Base-by-base conservation (phyloP, 2,797 vertebrate genomes). In the Alcedo quadribrachys region DNA sequence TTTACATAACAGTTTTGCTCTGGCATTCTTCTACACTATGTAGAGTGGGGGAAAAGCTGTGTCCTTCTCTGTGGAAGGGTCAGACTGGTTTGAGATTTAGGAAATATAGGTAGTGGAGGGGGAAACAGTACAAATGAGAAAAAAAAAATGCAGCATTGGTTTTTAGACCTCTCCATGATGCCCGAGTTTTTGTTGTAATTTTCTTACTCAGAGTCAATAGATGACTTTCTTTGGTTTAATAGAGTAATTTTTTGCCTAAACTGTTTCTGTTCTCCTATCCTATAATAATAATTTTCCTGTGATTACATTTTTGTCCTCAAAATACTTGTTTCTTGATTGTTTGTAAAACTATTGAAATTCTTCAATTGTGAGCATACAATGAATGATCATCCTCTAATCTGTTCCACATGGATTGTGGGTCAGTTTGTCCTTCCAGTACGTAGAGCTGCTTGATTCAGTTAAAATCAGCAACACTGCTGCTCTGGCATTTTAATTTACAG, bases 261-360 rank as follows among this genome's bases (percentile, higher is more conserved):
- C 22, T 58, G 15, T 63, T 67, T 84, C 48, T 93, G 4, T 87
- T 82, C 85, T 71, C 14, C 24, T 76, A 7, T 7, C 3, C 20
- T 65, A 33, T 18, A 61, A 17, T 6, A 61, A 9, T 40, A 1
- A 25, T 65, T 85, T 85, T 57, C 50, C 20, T 65, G 22, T 15
- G n/a, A 48, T 85, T 82, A 57, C 13, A 19, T 43, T 90, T 87
- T 87, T 85, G n/a, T 87, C 69, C 50, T 74, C 45, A 63, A 67
- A 88, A 60, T 51, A 5, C 10, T 88, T 74, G 54, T 62, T 55
- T 61, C 53, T 63, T 62, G 51, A 12, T 74, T 88, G 68, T 89
- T 87, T 94, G 6, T 85, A n/a, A 58, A 85, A 66, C 75, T 75
- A 78, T 82, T 67, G 69, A 92, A 92, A 87, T 83, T 70, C 63